Base-by-base conservation (phyloP, 2,113 vertebrate species). In the Coreoperca whiteheadi region DNA sequence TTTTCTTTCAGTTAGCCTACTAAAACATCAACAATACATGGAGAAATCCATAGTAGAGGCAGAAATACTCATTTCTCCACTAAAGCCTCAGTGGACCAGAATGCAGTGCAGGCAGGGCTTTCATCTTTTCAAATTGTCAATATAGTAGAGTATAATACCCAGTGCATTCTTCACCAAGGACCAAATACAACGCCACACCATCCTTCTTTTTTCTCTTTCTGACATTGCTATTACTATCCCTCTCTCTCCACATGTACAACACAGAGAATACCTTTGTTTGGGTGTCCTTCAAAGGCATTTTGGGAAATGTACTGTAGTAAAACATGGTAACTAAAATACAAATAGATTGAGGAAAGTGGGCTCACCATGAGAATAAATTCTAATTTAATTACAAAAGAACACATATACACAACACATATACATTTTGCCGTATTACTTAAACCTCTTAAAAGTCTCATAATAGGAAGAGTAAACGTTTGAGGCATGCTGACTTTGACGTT, bases 391-490 rank as follows among this genome's bases (percentile, higher is more conserved):
- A 28, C 71, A 48, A 23, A 73, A 32, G 25, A 46, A n/a, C n/a
- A n/a, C n/a, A n/a, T n/a, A n/a, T n/a, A n/a, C n/a, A n/a, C n/a
- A n/a, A n/a, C n/a, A n/a, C n/a, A n/a, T n/a, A n/a, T n/a, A n/a
- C n/a, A n/a, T n/a, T n/a, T n/a, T 51, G 48, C 56, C 57, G 61
- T n/a, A 56, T 32, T 71, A 51, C 41, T 43, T 46, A 15, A 46
- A 53, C 34, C 43, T 61, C 51, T 50, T 21, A 8, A n/a, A n/a
- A 37, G 59, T 74, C 25, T 48, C 28, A 32, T 9, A 30, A 14
- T 11, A 57, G 28, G 67, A n/a, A 10, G 73, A 72, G 11, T 20
- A n/a, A 18, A 34, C 43, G 60, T 81, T 79, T 50, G 54, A 63
- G 39, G 10, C 23, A 30, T 30, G 34, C 53, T 34, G 54, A 63